phyloP scores from a whole-genome alignment of 2,888 invertebrate species.

The Pseudoips prasinana region DNA sequence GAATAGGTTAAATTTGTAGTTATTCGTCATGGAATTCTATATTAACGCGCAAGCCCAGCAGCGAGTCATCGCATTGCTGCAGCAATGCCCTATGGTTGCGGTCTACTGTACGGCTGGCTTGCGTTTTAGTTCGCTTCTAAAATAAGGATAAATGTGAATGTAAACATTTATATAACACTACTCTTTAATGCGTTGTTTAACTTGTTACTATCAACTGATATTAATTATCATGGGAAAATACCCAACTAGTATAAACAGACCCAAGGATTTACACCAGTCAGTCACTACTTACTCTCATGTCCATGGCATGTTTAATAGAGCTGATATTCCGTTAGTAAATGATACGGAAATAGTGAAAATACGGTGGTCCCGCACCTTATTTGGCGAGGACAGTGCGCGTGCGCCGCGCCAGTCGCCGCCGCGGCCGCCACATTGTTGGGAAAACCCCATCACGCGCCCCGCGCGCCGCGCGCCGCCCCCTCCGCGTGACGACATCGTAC shows the following conservation, averaged over 20 bases:
- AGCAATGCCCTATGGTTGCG: slow-evolving; percentile 21
- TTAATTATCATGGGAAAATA: too few relatives aligned
- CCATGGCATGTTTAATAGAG: too few relatives aligned
- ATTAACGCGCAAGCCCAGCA: not conserved
- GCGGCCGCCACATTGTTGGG: slow-evolving; percentile 66
- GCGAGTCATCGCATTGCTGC: too few relatives aligned
- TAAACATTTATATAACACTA: too few relatives aligned
- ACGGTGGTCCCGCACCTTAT: slow-evolving; percentile 48
- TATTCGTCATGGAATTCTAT: slow-evolving; percentile 5
- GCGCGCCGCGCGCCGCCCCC: slow-evolving; percentile 20
- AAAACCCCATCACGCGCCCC: slow-evolving; percentile 65
- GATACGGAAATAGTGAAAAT: slow-evolving; percentile 60
- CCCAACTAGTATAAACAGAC: too few relatives aligned
- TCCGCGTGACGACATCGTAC: slow-evolving; percentile 34
- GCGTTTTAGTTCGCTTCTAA: not conserved
- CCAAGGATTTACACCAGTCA: too few relatives aligned
- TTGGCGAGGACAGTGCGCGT: slow-evolving; percentile 54
- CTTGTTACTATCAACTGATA: too few relatives aligned
- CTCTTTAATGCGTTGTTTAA: too few relatives aligned
- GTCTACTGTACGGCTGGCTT: slow-evolving; percentile 4
- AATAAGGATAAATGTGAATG: not conserved
- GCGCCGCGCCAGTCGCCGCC: slow-evolving; percentile 36
- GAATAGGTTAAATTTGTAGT: slow-evolving; percentile 1
- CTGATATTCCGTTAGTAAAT: slow-evolving; percentile 3
- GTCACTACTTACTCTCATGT: too few relatives aligned